phyloP scores from a whole-genome alignment of 2,888 invertebrate species.

The Digitonthophagus gazella region DNA sequence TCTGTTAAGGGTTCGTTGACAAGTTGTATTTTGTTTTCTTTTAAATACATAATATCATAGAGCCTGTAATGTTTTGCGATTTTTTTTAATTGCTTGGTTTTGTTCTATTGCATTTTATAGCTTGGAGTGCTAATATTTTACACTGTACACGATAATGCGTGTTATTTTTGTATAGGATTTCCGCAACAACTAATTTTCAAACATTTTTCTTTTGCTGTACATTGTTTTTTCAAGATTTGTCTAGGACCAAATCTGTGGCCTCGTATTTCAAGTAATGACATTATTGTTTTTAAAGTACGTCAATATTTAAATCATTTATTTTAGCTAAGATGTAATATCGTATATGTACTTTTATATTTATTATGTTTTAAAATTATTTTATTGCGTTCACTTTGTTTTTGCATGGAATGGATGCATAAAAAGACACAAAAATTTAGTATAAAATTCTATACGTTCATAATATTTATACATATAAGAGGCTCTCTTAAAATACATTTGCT shows the following conservation, averaged over 20 bases:
- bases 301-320: too few species aligned
- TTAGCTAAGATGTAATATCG: too few species aligned
- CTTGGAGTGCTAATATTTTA: slow-evolving; percentile 54
- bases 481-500: too few species aligned
- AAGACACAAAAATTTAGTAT: too few species aligned
- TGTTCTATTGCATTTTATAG: slow-evolving; percentile 43
- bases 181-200: not conserved
- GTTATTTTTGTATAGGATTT: slow-evolving; percentile 33
- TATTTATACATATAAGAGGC: too few species aligned
- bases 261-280: not conserved
- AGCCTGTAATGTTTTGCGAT: slow-evolving; percentile 24
- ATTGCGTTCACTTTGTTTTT: too few species aligned
- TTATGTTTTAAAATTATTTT: too few species aligned
- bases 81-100: slow-evolving; percentile 34
- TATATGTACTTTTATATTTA: too few species aligned
- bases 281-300: too few species aligned
- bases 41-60: slow-evolving; percentile 28
- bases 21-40: slow-evolving; percentile 25
- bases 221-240: slow-evolving; percentile 21
- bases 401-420: too few species aligned
- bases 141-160: slow-evolving; percentile 26
- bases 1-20: slow-evolving; percentile 50
- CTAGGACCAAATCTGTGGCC: slow-evolving; percentile 8
- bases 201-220: slow-evolving; percentile 17
- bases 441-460: too few species aligned